Conservation (phyloP, 2,113 vertebrate species). For the Phyllostomus hastatus region DNA sequence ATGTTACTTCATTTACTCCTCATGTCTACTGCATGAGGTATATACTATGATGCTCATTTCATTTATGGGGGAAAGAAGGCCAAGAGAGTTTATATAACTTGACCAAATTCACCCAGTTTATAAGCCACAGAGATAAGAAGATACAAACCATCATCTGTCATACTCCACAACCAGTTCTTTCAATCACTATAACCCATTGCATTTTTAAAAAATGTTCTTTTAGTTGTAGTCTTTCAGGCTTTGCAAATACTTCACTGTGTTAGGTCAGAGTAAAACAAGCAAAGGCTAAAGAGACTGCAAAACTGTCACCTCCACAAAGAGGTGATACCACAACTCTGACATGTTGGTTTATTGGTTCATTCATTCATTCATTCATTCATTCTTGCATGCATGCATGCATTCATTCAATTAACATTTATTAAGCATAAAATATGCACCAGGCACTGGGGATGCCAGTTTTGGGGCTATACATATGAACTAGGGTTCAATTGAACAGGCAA, state of each 20-base stretch:
- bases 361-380: neutral
- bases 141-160: neutral
- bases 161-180: neutral
- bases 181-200: neutral
- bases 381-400: neutral
- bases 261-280: constrained; percentile 14
- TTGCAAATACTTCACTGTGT: neutral
- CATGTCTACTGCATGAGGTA: neutral
- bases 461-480: neutral
- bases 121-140: neutral
- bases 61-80: neutral
- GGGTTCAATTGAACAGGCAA: neutral
- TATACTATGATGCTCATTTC: neutral
- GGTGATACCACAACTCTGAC: neutral
- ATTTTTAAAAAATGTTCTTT: constrained; percentile 10
- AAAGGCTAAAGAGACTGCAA: neutral
- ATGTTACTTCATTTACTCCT: neutral
- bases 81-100: neutral
- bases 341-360: neutral
- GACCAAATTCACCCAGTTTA: neutral
- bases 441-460: neutral
- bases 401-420: neutral
- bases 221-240: neutral
- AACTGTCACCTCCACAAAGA: neutral
- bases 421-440: neutral